A percentile compares a stretch with the other conserved stretches of the same genome.
These are phyloP conservation scores for Vulpes lagopus DNA, from an alignment of 2,113 vertebrate genomes.

Conservation along the genomic window DNA sequence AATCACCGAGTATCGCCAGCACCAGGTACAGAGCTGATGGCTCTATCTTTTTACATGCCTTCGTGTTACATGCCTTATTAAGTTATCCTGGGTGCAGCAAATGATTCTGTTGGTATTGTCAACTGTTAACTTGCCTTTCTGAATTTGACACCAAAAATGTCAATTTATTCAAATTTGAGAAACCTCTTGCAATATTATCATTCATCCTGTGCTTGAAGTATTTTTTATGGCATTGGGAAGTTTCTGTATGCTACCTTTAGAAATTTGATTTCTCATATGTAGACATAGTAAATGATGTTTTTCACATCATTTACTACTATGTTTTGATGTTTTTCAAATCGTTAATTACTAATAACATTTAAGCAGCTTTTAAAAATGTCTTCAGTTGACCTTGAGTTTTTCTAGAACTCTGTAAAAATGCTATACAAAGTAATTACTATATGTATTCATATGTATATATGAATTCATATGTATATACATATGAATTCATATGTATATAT, in stretches of 20 bases:
- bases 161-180: slow-evolving; percentile 74
- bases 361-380: slow-evolving; percentile 12
- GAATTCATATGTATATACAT: no score
- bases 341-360: not conserved
- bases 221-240: not conserved
- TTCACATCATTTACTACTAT: not conserved
- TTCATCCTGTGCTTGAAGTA: slow-evolving; percentile 60
- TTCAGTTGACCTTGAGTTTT: slow-evolving; percentile 57
- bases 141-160: not conserved
- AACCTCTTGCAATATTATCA: slow-evolving; percentile 48
- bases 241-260: not conserved
- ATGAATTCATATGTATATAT: no score
- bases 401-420: not conserved
- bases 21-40: slow-evolving; percentile 94
- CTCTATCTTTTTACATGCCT: slow-evolving; percentile 80
- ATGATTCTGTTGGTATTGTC: not conserved
- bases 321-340: no score
- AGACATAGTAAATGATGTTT: not conserved
- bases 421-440: slow-evolving; percentile 43
- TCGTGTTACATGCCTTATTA: slow-evolving; percentile 18
- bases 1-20: slow-evolving; percentile 97
- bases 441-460: not conserved
- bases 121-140: slow-evolving; percentile 70
- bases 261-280: not conserved
- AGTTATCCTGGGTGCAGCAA: not conserved